Evolutionary conservation across 2,888 invertebrate genomes (phyloP).

Genomic region (Cinara cedri): DNA sequence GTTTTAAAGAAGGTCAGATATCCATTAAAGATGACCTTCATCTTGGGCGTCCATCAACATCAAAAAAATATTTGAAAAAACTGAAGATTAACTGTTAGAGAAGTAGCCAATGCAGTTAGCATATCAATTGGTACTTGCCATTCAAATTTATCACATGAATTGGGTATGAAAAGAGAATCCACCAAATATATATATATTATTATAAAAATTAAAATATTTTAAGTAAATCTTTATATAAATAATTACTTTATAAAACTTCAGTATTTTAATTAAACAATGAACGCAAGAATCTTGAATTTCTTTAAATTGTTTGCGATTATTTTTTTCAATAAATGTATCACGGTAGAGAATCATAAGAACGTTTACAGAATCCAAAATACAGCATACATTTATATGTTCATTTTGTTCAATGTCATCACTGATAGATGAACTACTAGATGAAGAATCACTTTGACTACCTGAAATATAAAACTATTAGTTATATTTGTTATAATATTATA

Average conservation of each 20-base stretch:
- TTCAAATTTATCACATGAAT: too few relatives aligned
- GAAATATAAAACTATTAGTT: neutral
- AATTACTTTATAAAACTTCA: conserved; percentile 43
- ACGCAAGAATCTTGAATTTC: conserved; percentile 31
- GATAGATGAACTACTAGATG: neutral
- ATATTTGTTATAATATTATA: neutral
- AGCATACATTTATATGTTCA: conserved; percentile 26
- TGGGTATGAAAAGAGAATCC: too few relatives aligned
- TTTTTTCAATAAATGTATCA: conserved; percentile 24
- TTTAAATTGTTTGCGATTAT: conserved; percentile 2
- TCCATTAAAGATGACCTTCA: too few relatives aligned
- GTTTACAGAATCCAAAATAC: conserved; percentile 38
- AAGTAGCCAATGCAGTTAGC: too few relatives aligned
- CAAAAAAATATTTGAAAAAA: too few relatives aligned
- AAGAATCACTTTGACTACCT: conserved; percentile 2
- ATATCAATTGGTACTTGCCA: too few relatives aligned
- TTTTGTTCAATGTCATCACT: conserved; percentile 11
- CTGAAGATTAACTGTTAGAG: too few relatives aligned
- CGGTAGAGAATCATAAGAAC: conserved; percentile 15
- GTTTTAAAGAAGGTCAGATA: too few relatives aligned
- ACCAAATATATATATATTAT: too few relatives aligned
- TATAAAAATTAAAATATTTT: too few relatives aligned
- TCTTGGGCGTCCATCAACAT: too few relatives aligned
- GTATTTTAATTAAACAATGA: conserved; percentile 18
- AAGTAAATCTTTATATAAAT: neutral